Evolutionary conservation across 2,797 vertebrate species (phyloP).

Genomic region (Aselliscus stoliczkanus): DNA sequence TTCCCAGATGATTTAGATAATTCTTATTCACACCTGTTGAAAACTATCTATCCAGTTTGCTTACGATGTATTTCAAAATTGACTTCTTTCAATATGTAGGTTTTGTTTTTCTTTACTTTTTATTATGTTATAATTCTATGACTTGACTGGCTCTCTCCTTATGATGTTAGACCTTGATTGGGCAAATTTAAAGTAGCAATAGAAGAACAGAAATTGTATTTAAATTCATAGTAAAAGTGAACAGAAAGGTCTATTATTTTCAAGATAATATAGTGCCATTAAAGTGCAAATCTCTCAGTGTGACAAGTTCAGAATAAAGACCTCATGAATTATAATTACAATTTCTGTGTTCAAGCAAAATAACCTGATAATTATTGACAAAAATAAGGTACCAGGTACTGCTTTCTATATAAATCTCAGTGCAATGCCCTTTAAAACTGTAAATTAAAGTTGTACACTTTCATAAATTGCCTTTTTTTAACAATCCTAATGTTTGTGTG

Average conservation of each 20-base stretch:
- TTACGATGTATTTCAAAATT: background rate
- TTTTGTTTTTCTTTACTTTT: background rate
- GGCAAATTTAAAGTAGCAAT: background rate
- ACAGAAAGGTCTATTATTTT: background rate
- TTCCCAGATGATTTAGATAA: background rate
- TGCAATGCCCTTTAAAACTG: background rate
- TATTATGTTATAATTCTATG: background rate
- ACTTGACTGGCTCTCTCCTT: background rate
- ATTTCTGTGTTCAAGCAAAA: conserved; percentile 5
- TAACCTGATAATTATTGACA: conserved; percentile 26
- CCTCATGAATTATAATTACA: background rate
- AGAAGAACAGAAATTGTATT: background rate
- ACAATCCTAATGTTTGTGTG: background rate
- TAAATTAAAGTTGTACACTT: background rate
- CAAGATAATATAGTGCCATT: background rate
- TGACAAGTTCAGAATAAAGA: background rate
- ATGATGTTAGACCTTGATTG: background rate
- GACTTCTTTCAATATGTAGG: background rate
- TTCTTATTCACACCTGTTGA: background rate
- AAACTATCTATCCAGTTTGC: background rate
- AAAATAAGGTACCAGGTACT: background rate
- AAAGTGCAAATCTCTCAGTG: conserved; percentile 7
- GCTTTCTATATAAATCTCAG: background rate
- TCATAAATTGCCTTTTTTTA: background rate
- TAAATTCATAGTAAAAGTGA: conserved; percentile 4